Evolutionary conservation across 35 echinoderm and acorn worm genomes (phyloP).

Genomic region (Diadema setosum): DNA sequence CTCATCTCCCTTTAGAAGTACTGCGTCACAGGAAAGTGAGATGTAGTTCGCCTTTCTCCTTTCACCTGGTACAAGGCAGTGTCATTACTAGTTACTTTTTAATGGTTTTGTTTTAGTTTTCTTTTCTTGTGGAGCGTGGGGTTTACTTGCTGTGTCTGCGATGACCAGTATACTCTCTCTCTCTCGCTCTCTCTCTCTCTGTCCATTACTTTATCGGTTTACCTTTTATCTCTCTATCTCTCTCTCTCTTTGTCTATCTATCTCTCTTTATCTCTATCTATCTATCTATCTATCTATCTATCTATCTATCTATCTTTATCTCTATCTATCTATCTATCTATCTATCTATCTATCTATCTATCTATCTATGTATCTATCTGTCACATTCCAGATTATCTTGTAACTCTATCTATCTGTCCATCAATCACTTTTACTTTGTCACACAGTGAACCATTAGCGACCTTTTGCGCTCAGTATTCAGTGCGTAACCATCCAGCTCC

Average conservation of each 20-base stretch:
- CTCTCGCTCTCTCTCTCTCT: no score
- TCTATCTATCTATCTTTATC: background rate
- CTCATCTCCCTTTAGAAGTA: no score
- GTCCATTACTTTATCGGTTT: background rate
- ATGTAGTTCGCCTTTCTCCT: no score
- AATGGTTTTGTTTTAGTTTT: no score
- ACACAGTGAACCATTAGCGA: no score
- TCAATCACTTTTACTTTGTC: background rate
- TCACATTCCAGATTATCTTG: background rate
- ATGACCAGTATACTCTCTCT: no score
- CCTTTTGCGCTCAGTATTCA: no score
- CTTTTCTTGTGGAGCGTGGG: no score
- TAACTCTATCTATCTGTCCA: background rate
- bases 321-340: background rate
- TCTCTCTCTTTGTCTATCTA: background rate
- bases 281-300: background rate
- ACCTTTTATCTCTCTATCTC: background rate
- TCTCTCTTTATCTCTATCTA: background rate
- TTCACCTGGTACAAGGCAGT: no score
- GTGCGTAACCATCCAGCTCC: background rate
- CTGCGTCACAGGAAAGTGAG: no score
- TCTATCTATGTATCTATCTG: background rate
- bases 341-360: background rate
- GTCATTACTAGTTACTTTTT: no score
- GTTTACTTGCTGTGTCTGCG: no score